These are phyloP conservation scores for Echinometra lucunter DNA, from an alignment of 53 echinoderm and acorn worm species.

Conservation along the genomic window DNA sequence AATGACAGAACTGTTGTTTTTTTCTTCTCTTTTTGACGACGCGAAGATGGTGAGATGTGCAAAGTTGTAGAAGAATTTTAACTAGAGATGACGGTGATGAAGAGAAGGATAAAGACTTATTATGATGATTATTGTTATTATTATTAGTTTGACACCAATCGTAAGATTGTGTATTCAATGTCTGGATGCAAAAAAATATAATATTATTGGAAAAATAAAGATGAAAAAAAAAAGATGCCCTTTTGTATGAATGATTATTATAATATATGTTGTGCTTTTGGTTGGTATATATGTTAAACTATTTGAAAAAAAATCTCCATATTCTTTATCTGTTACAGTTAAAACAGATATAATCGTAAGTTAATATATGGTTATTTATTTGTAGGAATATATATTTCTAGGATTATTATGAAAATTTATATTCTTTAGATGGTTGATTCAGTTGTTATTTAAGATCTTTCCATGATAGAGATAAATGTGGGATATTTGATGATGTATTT, in stretches of 20 bases:
- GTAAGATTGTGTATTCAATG: slow-evolving; percentile 70
- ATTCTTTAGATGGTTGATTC: too few relatives aligned
- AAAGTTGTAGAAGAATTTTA: slow-evolving; percentile 49
- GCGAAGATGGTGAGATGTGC: neutral
- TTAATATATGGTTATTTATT: too few relatives aligned
- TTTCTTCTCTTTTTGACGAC: slow-evolving; percentile 19
- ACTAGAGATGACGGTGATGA: slow-evolving; percentile 3
- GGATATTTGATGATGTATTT: too few relatives aligned
- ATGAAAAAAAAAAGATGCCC: slow-evolving; percentile 32
- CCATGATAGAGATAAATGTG: too few relatives aligned
- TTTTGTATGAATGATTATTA: neutral
- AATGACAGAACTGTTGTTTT: slow-evolving; percentile 28
- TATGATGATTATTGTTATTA: slow-evolving; percentile 59
- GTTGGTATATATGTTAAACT: neutral
- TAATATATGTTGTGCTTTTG: neutral
- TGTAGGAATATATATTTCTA: too few relatives aligned
- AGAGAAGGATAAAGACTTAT: slow-evolving; percentile 41
- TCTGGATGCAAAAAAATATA: slow-evolving; percentile 73
- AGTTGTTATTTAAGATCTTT: too few relatives aligned
- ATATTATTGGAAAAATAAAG: slow-evolving; percentile 70
- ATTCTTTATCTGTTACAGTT: neutral
- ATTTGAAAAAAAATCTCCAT: neutral
- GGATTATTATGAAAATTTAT: too few relatives aligned
- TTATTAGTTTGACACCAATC: slow-evolving; percentile 64
- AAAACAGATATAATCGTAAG: too few relatives aligned